Base-by-base conservation (phyloP, 2,113 vertebrate species). In the Morone chrysops region DNA sequence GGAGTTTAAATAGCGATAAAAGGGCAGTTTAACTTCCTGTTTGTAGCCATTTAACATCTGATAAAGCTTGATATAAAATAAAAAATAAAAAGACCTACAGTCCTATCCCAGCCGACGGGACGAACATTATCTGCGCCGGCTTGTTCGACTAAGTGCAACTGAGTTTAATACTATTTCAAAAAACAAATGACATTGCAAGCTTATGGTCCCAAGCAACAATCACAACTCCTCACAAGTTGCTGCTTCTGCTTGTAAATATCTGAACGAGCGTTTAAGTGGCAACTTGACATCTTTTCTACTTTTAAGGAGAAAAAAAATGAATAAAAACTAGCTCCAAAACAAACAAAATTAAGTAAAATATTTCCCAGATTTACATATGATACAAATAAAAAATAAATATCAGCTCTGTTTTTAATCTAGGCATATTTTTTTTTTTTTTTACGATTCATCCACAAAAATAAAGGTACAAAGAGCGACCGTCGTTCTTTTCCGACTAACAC, bases 321-420 rank as follows among this genome's bases (percentile, higher is more conserved):
- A 72, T 4, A 80, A 83, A 81, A 89, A 80, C 71, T 84, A 89
- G 81, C 84, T 87, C 73, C 85, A 89, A 87, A 84, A 40, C 83
- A 92, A 31, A 31, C 31, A 31, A 31, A 31, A 31, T 25, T 25
- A 89, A 88, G 83, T 86, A 40, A 86, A 87, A 88, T 83, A 86
- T 92, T 91, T 93, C 78, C 84, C 81, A 90, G 69, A 88, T 94
- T 89, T 91, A 93, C 91, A 93, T 91, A 92, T 91, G 16, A 82
- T 91, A 93, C 92, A 92, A 84, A 89, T 93, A 92, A 89, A 94
- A 94, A 94, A 94, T 94, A 94, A 94, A 94, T 94, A 94, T 91
- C 85, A 80, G 82, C 90, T 94, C 82, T 93, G 70, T 88, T 87
- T 69, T 81, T 75, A 69, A 69, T 84, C 83, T 80, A 88, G 80